Evolutionary conservation across 2,797 vertebrate species (phyloP).

Genomic region (Phalloptychus januarius): DNA sequence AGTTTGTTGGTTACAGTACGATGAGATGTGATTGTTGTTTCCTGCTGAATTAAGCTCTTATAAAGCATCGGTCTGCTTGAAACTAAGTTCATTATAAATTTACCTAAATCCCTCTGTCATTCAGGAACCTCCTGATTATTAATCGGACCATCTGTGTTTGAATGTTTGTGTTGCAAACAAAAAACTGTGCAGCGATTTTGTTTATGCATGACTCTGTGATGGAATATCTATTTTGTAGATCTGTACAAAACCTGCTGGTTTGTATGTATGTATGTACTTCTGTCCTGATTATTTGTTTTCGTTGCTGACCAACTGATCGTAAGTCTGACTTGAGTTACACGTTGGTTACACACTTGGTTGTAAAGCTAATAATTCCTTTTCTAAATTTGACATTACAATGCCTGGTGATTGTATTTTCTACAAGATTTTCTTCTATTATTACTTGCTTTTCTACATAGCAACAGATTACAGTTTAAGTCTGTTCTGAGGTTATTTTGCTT

Average conservation of each 20-base stretch:
- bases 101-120: constrained; percentile 11
- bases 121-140: constrained; percentile 1
- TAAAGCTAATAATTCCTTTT: too few species aligned
- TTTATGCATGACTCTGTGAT: not conserved
- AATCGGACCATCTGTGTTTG: not conserved
- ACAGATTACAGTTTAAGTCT: too few species aligned
- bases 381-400: too few species aligned
- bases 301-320: too few species aligned
- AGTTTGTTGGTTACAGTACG: constrained; percentile 33
- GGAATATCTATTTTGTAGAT: not conserved
- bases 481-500: too few species aligned
- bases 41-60: constrained; percentile 21
- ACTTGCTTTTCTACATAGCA: too few species aligned
- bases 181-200: not conserved
- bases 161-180: not conserved
- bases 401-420: too few species aligned
- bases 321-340: not conserved
- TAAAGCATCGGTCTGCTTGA: constrained; percentile 14
- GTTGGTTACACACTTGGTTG: not conserved
- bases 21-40: constrained; percentile 38
- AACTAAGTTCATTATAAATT: constrained; percentile 9
- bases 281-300: too few species aligned
- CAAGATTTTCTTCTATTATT: too few species aligned
- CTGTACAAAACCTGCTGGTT: too few species aligned
- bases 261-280: too few species aligned